Evolutionary conservation across 2,113 vertebrate genomes (phyloP), one percentile per base, ranked within the genome.

Genomic region (Podarcis raffonei): DNA sequence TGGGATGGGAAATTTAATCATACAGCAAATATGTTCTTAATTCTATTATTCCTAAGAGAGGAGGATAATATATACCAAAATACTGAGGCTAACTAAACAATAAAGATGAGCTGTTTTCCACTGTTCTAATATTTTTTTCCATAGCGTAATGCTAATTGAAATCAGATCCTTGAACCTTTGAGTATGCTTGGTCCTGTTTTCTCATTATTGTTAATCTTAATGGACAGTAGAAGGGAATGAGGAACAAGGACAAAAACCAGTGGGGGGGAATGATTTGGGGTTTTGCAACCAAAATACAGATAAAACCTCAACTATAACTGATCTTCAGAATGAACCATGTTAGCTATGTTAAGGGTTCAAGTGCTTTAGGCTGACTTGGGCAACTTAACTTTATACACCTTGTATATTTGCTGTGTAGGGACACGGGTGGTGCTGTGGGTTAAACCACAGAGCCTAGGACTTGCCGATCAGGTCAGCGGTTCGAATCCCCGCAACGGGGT

Each of bases 191-290:
- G 88, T 89, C 89, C 93, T 83, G 39, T 93, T 96, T 95, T 91
- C 86, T 91, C 86, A 89, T 94, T 91, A 85, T 85, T 93, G 90
- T 94, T 94, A 86, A 88, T 93, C 91, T 90, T 89, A 92, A 95
- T 94, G 93, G 92, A 82, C 91, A 92, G 90, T 92, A 94, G 88
- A 93, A 92, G 93, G 90, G 88, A 91, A 94, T 37, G 2, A 92
- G 86, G 88, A 90, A 85, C 91, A 92, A 93, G 84, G 77, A 91
- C 85, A 93, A 91, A 93, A 92, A 93, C 89, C 94, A 93, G 89
- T 91, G 93, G 91, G 92, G 92, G 93, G 92, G 92, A 92, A 94
- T 95, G 92, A 93, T 91, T 95, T 93, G 94, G 94, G 94, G 92
- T 89, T 94, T 94, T 95, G 92, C 87, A 90, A 85, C 93, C 89